Evolutionary conservation across 2,888 invertebrate genomes (phyloP), one percentile per base, ranked within the genome.

Genomic region (Nemapogon koenigi): DNA sequence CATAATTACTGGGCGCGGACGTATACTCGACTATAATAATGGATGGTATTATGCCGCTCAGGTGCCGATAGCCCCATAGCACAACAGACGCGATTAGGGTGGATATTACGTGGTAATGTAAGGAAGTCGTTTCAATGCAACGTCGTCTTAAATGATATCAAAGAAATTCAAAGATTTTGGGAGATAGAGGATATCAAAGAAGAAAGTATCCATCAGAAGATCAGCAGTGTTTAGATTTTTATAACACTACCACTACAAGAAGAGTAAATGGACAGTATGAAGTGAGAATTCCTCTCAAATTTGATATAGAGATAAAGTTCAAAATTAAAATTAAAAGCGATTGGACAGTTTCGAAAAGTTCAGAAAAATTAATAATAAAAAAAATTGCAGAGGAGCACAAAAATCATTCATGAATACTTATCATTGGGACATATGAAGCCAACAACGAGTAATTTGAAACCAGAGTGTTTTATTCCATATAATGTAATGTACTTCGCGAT

Each of bases 81-180:
- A 18, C 33, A 33, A 33, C 18, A 31, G 11, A 22, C 35, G 42
- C 2, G 45, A 43, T 11, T 40, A 42, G 30, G 33, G 3, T 33
- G 33, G 33, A 10, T 33, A 3, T 17, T 33, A 18, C 11, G 18
- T n/a, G 33, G 33, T 6, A 33, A n/a, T 13, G 19, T 14, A 3
- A 22, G 11, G 14, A 35, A 22, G 3, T 16, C 35, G 19, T 35
- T 14, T 19, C 35, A 35, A 22, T 22, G 25, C 25, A 35, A 35
- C 25, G 35, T 35, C 4, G 3, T 35, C 11, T 14, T 35, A 14
- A n/a, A 35, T 14, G 25, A 35, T 10, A 4, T 19, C 3, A 26
- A 40, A 4, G 40, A 40, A 3, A 31, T 38, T 10, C 17, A 19
- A 4, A 11, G 16, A 16, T 30, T 22, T 22, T 40, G 40, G 40